Evolutionary conservation across 2,113 vertebrate species (phyloP).

Genomic region (Tachysurus fulvidraco): DNA sequence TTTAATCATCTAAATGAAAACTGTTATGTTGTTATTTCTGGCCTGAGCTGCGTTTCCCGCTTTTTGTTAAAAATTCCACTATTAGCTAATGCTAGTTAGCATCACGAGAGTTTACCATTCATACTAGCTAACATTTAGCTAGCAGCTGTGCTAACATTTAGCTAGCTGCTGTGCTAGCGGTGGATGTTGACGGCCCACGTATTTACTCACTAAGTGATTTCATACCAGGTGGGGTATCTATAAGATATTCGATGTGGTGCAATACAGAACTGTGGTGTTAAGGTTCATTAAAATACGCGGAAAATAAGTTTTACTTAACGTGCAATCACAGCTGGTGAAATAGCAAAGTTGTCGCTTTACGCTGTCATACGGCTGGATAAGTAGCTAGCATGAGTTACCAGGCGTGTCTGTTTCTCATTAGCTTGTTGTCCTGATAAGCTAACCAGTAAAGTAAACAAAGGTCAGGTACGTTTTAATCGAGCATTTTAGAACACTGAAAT

Average conservation of each 20-base stretch:
- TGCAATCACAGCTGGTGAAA: not conserved
- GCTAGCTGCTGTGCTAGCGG: constrained; percentile 42
- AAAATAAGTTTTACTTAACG: not conserved
- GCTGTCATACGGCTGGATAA: not conserved
- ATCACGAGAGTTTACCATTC: not conserved
- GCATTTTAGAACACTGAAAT: not conserved
- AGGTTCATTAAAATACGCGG: not conserved
- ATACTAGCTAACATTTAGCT: not conserved
- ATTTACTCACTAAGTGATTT: not conserved
- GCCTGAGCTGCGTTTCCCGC: constrained; percentile 50
- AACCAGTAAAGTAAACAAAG: constrained; percentile 37
- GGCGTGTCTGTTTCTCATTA: constrained; percentile 42
- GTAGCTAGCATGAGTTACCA: constrained; percentile 22
- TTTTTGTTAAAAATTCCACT: constrained; percentile 43
- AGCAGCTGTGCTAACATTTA: constrained; percentile 34
- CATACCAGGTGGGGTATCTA: not conserved
- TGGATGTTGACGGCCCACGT: not conserved
- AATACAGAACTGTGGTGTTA: not conserved
- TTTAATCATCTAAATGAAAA: too few species aligned
- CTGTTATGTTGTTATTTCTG: not conserved
- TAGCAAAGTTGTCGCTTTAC: not conserved
- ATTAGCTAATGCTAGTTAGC: constrained; percentile 41
- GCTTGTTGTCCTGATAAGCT: constrained; percentile 21
- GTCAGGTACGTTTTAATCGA: constrained; percentile 11
- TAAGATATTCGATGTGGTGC: not conserved